These are phyloP conservation scores for Xiphorhynchus elegans DNA, from an alignment of 2,113 vertebrate genomes.

Conservation along the genomic window DNA sequence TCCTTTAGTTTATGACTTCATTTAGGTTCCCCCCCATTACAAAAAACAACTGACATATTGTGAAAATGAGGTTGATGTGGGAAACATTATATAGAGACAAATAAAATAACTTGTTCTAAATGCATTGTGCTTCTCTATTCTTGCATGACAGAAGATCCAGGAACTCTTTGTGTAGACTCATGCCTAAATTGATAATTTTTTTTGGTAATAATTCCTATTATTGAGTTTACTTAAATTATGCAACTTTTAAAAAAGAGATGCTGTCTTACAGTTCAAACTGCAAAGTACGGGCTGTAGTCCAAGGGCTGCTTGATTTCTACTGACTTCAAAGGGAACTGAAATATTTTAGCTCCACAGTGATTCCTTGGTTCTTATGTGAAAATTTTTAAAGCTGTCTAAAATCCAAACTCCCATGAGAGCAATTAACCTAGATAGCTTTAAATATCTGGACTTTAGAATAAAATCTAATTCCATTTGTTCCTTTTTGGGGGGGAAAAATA, in stretches of 20 bases:
- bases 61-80: neutral
- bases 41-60: neutral
- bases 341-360: neutral
- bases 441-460: neutral
- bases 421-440: neutral
- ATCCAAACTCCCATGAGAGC: neutral
- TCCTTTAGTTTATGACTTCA: neutral
- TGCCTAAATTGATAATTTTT: neutral
- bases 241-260: neutral
- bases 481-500: neutral
- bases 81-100: neutral
- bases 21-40: fast-evolving
- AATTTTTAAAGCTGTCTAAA: neutral
- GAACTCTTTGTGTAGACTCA: neutral
- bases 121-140: neutral
- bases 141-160: neutral
- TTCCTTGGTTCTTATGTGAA: neutral
- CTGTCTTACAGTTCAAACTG: neutral
- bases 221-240: neutral
- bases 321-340: neutral
- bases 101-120: neutral
- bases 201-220: fast-evolving
- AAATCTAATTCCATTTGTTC: neutral
- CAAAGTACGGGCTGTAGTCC: neutral
- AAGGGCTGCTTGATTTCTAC: neutral